Percentiles rank a stretch among this genome's conserved stretches.
Evolutionary conservation across 2,113 vertebrate genomes (phyloP).

Genomic region (Anas platyrhynchos): DNA sequence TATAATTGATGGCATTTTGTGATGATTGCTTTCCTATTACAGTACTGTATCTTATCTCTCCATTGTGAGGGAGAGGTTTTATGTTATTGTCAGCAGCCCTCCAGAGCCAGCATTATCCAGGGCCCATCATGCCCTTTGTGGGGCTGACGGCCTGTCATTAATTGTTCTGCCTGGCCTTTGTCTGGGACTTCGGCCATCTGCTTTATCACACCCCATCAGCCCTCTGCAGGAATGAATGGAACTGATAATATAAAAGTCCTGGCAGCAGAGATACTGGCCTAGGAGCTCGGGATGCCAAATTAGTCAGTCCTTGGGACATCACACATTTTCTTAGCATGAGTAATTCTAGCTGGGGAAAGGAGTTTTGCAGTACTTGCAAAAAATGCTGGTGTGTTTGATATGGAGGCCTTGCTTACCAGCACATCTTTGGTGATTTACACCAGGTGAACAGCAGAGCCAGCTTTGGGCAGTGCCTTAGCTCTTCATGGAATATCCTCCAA

Average conservation of each 20-base stretch:
- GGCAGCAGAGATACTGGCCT: conserved; percentile 20
- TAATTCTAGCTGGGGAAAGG: conserved; percentile 57
- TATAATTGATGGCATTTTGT: conserved; percentile 77
- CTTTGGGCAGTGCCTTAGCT: background rate
- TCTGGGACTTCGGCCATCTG: conserved; percentile 63
- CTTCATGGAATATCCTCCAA: background rate
- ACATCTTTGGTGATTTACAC: background rate
- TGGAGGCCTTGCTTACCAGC: background rate
- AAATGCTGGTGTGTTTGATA: background rate
- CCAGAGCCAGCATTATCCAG: conserved; percentile 45
- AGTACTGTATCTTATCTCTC: conserved; percentile 62
- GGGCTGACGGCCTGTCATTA: conserved; percentile 58
- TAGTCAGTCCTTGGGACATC: background rate
- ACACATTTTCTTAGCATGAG: conserved; percentile 50
- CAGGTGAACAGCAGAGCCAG: background rate
- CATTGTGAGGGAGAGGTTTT: conserved; percentile 65
- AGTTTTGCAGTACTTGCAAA: conserved; percentile 4
- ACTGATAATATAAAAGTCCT: conserved; percentile 58
- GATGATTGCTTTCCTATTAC: conserved; percentile 77
- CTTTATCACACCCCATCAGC: conserved; percentile 71
- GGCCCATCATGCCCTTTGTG: conserved; percentile 62
- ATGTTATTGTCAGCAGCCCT: conserved; percentile 65
- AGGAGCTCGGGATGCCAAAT: conserved; percentile 48
- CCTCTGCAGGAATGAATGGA: conserved; percentile 44
- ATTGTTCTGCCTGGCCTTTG: conserved; percentile 66